Conservation (phyloP, 2,113 vertebrate species). For the Pangasianodon gigas region DNA sequence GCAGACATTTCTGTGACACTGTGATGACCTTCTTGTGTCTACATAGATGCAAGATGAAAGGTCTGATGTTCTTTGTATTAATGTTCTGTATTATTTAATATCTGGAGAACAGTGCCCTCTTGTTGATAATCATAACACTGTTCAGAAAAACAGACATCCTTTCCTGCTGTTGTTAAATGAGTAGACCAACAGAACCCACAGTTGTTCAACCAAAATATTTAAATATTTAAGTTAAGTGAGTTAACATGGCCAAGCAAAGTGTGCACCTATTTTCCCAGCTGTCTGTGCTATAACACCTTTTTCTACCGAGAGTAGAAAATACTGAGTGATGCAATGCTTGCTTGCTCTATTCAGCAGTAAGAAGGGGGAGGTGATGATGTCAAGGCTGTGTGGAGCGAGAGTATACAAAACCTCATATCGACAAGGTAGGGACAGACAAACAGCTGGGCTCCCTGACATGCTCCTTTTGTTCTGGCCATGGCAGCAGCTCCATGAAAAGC, state of each 20-base stretch:
- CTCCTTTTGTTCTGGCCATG: conserved; percentile 56
- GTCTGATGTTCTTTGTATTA: background rate
- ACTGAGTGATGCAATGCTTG: conserved; percentile 45
- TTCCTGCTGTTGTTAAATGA: background rate
- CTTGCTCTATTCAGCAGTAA: conserved; percentile 41
- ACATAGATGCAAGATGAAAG: background rate
- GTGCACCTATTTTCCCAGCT: background rate
- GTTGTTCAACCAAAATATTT: too few relatives aligned
- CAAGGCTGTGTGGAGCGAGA: conserved; percentile 62
- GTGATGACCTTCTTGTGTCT: background rate
- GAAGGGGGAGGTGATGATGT: conserved; percentile 63
- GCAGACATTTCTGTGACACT: background rate
- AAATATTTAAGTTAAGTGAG: background rate
- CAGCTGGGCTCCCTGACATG: conserved; percentile 64
- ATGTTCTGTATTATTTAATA: conserved; percentile 6
- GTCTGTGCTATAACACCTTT: background rate
- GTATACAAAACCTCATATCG: conserved; percentile 62
- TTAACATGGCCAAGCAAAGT: background rate
- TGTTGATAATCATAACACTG: conserved; percentile 40
- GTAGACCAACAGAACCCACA: background rate
- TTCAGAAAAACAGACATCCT: background rate
- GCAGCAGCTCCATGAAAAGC: conserved; percentile 53
- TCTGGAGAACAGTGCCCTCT: conserved; percentile 50
- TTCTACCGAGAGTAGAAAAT: background rate
- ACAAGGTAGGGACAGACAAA: conserved; percentile 61